Evolutionary conservation across 2,888 invertebrate species (phyloP).

Genomic region (Mystacides longicornis): DNA sequence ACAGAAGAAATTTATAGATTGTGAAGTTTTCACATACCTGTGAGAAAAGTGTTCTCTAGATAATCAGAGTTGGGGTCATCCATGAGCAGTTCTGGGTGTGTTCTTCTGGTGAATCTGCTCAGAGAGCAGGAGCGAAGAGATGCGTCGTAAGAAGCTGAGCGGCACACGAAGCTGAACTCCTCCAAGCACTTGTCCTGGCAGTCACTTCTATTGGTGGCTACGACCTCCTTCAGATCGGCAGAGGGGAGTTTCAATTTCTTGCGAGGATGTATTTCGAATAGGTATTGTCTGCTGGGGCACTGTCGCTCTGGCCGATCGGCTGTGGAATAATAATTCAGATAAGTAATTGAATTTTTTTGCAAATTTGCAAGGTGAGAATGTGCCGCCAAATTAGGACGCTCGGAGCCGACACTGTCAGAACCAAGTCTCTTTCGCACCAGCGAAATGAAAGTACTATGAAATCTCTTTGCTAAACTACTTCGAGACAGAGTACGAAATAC

Average conservation of each 20-base stretch:
- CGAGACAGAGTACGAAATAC: no score
- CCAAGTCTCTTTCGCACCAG: no score
- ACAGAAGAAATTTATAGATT: no score
- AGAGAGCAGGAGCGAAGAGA: slow-evolving; percentile 71
- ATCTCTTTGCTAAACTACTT: no score
- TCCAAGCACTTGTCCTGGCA: slow-evolving; percentile 86
- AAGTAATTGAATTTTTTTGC: no score
- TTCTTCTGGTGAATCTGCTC: slow-evolving; percentile 74
- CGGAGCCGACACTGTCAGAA: no score
- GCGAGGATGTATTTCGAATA: slow-evolving; percentile 79
- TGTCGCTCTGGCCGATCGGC: slow-evolving; percentile 81
- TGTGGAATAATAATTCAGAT: no score
- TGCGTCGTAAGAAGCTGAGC: slow-evolving; percentile 78
- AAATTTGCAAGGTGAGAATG: no score
- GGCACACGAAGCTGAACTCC: slow-evolving; percentile 82
- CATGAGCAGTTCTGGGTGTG: slow-evolving; percentile 76
- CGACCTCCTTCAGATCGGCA: slow-evolving; percentile 77
- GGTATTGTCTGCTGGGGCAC: slow-evolving; percentile 81
- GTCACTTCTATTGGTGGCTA: slow-evolving; percentile 78
- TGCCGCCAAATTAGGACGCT: no score
- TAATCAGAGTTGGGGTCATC: slow-evolving; percentile 85
- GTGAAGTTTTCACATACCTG: no score
- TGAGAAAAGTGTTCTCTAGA: slow-evolving; percentile 83
- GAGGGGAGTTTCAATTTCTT: slow-evolving; percentile 75
- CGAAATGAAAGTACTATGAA: no score